These are phyloP conservation scores for Vanessa atalanta DNA, from an alignment of 1,140 invertebrate genomes.

Conservation along the genomic window DNA sequence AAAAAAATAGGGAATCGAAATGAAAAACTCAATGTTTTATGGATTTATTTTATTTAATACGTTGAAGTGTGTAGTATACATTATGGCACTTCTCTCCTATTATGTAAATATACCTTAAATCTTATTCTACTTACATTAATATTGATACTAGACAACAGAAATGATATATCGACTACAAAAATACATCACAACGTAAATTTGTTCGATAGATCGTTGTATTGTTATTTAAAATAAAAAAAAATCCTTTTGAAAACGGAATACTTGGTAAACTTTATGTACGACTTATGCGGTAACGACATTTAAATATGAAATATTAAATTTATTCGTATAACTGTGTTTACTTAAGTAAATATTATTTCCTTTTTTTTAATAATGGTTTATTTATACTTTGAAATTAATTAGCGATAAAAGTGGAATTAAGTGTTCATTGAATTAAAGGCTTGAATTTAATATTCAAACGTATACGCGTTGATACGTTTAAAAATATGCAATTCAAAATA, in stretches of 20 bases:
- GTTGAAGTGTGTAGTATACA: conserved; percentile 58
- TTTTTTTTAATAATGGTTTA: too few species aligned
- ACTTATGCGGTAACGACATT: too few species aligned
- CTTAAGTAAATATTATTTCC: too few species aligned
- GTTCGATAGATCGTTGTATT: not conserved
- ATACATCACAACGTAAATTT: conserved; percentile 6
- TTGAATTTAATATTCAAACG: too few species aligned
- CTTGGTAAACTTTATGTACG: not conserved
- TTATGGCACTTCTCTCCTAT: conserved; percentile 70
- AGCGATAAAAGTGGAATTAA: too few species aligned
- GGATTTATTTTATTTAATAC: conserved; percentile 49
- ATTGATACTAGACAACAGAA: conserved; percentile 25
- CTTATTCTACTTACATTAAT: conserved; percentile 25
- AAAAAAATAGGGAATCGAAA: not conserved
- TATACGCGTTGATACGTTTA: too few species aligned
- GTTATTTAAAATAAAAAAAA: not conserved
- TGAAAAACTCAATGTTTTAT: conserved; percentile 1
- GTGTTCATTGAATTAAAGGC: too few species aligned
- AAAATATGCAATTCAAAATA: not conserved
- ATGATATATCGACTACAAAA: conserved; percentile 30
- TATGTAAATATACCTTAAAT: conserved; percentile 32
- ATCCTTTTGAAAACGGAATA: not conserved
- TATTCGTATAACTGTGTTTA: too few species aligned
- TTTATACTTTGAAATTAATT: too few species aligned
- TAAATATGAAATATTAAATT: too few species aligned